A percentile compares a stretch with the other conserved stretches of the same genome.
These are phyloP conservation scores for Masticophis lateralis DNA, from an alignment of 2,797 vertebrate genomes.

Conservation along the genomic window DNA sequence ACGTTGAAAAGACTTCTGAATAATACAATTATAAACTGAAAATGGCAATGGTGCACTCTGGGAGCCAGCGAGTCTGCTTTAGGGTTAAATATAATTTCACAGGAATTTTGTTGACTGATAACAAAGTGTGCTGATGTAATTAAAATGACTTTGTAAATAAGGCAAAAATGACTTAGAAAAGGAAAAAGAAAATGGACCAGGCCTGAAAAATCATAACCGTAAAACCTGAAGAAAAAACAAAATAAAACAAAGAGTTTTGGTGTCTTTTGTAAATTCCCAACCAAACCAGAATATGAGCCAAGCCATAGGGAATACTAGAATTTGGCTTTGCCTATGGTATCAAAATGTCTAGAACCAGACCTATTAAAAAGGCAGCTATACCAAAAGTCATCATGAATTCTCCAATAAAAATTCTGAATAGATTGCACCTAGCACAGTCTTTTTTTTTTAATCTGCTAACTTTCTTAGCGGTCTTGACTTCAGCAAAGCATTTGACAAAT, in stretches of 20 bases:
- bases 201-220: neutral
- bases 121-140: neutral
- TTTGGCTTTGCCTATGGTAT: neutral
- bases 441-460: neutral
- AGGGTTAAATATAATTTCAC: neutral
- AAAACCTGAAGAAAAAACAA: neutral
- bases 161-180: neutral
- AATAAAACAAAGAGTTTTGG: neutral
- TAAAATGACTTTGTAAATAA: neutral
- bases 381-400: neutral
- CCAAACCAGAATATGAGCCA: neutral
- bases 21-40: neutral
- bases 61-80: neutral
- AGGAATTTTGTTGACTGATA: neutral
- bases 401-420: neutral
- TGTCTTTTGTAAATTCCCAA: neutral
- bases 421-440: neutral
- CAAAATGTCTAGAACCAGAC: neutral
- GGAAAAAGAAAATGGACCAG: neutral
- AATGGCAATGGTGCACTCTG: neutral
- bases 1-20: neutral
- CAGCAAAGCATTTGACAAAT: neutral
- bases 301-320: neutral
- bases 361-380: neutral
- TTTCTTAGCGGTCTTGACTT: neutral